Conservation (phyloP, 2,113 vertebrate species). For the Phylloscopus trochilus region DNA sequence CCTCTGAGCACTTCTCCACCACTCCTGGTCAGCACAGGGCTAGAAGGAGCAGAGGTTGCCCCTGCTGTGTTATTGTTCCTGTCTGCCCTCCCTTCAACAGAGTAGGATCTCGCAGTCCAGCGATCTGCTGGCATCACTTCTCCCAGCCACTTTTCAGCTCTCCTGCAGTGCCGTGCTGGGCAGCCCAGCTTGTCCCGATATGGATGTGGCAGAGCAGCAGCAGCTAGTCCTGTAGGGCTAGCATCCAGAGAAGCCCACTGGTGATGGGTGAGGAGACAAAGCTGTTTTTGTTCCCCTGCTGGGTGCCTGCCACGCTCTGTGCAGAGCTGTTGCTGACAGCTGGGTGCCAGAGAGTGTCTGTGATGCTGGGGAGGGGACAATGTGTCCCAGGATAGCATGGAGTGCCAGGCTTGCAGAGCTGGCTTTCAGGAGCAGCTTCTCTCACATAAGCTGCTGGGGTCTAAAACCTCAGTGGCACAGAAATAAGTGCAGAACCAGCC, state of each 20-base stretch:
- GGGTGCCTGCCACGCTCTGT: background rate
- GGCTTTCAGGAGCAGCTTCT: background rate
- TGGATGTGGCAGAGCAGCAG: background rate
- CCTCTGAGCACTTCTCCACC: background rate
- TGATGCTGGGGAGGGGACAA: background rate
- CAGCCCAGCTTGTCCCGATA: background rate
- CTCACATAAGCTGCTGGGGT: background rate
- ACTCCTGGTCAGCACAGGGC: background rate
- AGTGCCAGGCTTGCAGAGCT: background rate
- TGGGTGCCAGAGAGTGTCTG: background rate
- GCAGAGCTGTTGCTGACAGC: background rate
- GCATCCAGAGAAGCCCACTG: fast-evolving
- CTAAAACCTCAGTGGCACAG: background rate
- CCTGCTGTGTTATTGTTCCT: background rate
- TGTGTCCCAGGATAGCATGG: fast-evolving
- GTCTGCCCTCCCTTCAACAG: background rate
- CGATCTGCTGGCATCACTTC: fast-evolving
- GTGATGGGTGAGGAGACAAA: background rate
- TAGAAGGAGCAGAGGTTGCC: background rate
- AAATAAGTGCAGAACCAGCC: background rate
- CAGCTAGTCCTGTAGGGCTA: fast-evolving
- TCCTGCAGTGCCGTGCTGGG: fast-evolving
- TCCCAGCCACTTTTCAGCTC: background rate
- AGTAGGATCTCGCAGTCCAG: background rate
- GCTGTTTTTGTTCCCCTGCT: background rate